Conservation (phyloP, 2,113 vertebrate species). For the Colinus virginianus region DNA sequence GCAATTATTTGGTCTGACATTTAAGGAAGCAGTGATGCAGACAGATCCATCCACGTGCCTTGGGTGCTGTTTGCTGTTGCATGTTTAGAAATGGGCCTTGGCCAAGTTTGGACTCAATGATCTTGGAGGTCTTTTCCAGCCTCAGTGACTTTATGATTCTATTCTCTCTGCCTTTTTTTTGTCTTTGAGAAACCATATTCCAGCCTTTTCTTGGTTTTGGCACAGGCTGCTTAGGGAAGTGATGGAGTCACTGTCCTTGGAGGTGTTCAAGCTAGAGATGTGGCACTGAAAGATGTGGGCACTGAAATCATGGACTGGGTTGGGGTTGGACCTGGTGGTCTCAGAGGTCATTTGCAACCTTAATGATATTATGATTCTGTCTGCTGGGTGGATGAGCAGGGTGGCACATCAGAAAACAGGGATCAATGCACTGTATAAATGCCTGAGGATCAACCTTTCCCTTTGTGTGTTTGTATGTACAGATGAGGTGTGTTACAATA, state of each 20-base stretch:
- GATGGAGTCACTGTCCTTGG: too few relatives aligned
- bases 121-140: not conserved
- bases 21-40: not conserved
- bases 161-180: too few relatives aligned
- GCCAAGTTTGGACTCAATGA: not conserved
- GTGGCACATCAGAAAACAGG: not conserved
- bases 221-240: too few relatives aligned
- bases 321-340: not conserved
- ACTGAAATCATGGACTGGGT: too few relatives aligned
- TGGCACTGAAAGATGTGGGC: too few relatives aligned
- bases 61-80: not conserved
- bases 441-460: not conserved
- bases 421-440: not conserved
- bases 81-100: not conserved
- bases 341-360: not conserved
- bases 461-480: not conserved
- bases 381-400: not conserved
- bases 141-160: not conserved
- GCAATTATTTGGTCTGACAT: not conserved
- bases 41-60: not conserved
- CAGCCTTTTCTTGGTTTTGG: too few relatives aligned
- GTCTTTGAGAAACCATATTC: too few relatives aligned
- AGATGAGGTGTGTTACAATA: conserved; percentile 20
- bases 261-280: too few relatives aligned
- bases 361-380: not conserved